Conservation (phyloP, 2,888 invertebrate genomes). For the Macrosiphum euphorbiae region DNA sequence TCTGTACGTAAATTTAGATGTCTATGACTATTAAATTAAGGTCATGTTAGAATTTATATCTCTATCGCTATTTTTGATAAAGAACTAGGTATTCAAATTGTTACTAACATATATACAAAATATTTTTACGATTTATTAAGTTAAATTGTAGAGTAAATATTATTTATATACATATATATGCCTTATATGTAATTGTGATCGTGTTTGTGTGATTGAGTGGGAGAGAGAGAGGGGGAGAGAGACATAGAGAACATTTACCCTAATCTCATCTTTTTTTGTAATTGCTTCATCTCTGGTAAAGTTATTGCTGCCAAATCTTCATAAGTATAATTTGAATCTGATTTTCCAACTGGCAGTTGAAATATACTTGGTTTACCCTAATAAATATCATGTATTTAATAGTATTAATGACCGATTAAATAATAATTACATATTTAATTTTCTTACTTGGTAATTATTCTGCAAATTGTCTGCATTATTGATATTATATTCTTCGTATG, state of each 20-base stretch:
- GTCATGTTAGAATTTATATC: too few relatives aligned
- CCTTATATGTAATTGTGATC: background rate
- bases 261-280: constrained; percentile 49
- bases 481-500: constrained; percentile 44
- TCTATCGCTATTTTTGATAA: too few relatives aligned
- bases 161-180: background rate
- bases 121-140: too few relatives aligned
- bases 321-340: constrained; percentile 53
- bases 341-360: constrained; percentile 58
- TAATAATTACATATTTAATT: background rate
- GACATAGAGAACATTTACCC: background rate
- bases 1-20: too few relatives aligned
- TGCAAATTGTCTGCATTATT: constrained; percentile 36
- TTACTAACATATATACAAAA: too few relatives aligned
- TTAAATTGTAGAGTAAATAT: background rate
- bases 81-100: too few relatives aligned
- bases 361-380: constrained; percentile 59
- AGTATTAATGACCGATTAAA: background rate
- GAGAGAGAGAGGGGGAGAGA: background rate
- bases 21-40: too few relatives aligned
- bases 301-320: constrained; percentile 62
- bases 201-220: background rate
- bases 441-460: constrained; percentile 53
- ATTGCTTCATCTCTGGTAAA: constrained; percentile 58
- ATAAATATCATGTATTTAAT: background rate